Base-by-base conservation (phyloP, 2,113 vertebrate species). In the Porphyrio hochstetteri region DNA sequence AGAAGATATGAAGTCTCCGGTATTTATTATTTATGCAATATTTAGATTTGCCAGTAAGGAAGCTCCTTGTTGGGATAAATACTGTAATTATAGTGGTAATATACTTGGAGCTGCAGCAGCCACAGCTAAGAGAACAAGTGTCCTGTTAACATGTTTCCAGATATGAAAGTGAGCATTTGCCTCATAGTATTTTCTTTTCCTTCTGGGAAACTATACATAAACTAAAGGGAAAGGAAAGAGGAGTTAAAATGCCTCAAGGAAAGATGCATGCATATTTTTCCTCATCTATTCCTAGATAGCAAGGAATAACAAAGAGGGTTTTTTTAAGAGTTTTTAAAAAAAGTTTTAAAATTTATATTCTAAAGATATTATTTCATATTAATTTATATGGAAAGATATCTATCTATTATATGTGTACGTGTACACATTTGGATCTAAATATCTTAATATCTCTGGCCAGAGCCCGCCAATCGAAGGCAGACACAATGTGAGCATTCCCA, bases 1-100 rank as follows among this genome's bases (percentile, higher is more conserved):
- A 40, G 65, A 76, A 88, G 95, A 36, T 46, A 46, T 71, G 83
- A 92, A 93, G 36, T 76, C 90, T 96, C 68, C 87, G 59, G 77
- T 90, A 92, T 95, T 95, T 94, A 81, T 76, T 86, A 76, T 88
- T 88, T 65, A 90, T 1, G 2, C 29, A 67, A 25, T 8, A 0
- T 5, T 90, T 75, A 57, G 74, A 70, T 81, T 93, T 93, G 78
- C 56, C 84, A 57, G 33, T 25, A 28, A 82, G 91, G 82, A 92
- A 75, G 70, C 89, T 86, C 79, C 53, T 69, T 76, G 35, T 86
- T 0, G 3, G 40, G 57, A 46, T 79, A 71, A 93, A 68, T 76
- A 44, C 68, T 55, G 28, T 28, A n/a, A 57, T 78, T 53, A 20
- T 7, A 65, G 48, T 40, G 70, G 52, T 53, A 55, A 42, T 40